Evolutionary conservation across 2,113 vertebrate species (phyloP).

Genomic region (Nycticebus coucang): DNA sequence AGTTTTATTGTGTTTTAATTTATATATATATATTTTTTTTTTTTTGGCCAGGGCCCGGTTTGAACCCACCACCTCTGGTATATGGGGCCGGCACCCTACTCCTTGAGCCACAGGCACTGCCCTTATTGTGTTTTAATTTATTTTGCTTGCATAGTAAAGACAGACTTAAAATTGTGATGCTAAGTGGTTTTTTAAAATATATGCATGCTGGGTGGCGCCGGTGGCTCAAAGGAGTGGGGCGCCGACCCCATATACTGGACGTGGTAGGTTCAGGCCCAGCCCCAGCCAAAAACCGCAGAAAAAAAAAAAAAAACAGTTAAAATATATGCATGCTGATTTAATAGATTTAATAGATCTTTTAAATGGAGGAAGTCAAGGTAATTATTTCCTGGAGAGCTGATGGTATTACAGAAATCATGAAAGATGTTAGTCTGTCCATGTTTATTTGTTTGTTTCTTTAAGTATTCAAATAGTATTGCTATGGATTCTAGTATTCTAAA

Average conservation of each 20-base stretch:
- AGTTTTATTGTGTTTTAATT: constrained; percentile 14
- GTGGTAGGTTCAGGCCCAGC: no score
- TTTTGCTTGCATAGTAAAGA: constrained; percentile 5
- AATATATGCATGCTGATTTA: background rate
- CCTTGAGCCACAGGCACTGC: no score
- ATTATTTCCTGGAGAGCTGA: background rate
- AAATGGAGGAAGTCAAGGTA: background rate
- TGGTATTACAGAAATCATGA: background rate
- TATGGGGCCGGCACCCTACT: no score
- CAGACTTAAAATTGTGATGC: background rate
- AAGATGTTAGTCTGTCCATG: background rate
- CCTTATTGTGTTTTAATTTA: constrained; percentile 23
- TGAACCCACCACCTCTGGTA: no score
- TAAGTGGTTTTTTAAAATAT: background rate
- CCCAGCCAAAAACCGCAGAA: no score
- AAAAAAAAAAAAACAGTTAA: no score
- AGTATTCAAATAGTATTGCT: background rate
- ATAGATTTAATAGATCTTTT: background rate
- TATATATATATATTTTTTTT: no score
- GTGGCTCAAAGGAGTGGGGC: no score
- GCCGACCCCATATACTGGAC: no score
- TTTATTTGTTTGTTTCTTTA: background rate
- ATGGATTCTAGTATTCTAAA: constrained; percentile 36
- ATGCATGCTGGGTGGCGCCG: background rate
- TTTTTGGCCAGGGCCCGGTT: no score